phyloP scores from a whole-genome alignment of 2,888 invertebrate species.

The Lepeophtheirus nordmannii region DNA sequence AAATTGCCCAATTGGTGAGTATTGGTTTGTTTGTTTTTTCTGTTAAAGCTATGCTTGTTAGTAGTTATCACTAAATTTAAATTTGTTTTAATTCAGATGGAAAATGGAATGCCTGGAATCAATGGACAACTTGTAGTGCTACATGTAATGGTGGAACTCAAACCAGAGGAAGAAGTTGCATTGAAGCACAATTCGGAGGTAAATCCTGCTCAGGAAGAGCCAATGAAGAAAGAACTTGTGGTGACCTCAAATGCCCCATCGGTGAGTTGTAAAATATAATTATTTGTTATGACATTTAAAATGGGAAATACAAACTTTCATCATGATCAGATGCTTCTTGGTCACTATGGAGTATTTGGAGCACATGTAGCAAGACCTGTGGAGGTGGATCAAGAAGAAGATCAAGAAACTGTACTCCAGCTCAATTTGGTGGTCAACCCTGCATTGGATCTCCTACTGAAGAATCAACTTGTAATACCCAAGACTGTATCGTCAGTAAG shows the following conservation, averaged over 20 bases:
- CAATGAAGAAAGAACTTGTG: not conserved
- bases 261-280: not conserved
- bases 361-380: not conserved
- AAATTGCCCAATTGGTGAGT: not conserved
- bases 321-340: not conserved
- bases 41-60: no score
- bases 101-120: not conserved
- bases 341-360: not conserved
- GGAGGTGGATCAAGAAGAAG: conserved; percentile 2
- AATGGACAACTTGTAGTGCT: not conserved
- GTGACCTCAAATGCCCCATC: not conserved
- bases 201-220: not conserved
- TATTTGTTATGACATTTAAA: no score
- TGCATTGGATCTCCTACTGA: not conserved
- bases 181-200: not conserved
- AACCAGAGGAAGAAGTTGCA: not conserved
- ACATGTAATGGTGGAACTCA: not conserved
- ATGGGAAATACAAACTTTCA: no score
- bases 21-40: not conserved
- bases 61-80: not conserved
- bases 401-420: not conserved
- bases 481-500: not conserved
- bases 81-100: not conserved
- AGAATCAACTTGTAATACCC: not conserved
- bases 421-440: not conserved